phyloP scores from a whole-genome alignment of 2,797 vertebrate genomes.

The Buphagus erythrorhynchus region DNA sequence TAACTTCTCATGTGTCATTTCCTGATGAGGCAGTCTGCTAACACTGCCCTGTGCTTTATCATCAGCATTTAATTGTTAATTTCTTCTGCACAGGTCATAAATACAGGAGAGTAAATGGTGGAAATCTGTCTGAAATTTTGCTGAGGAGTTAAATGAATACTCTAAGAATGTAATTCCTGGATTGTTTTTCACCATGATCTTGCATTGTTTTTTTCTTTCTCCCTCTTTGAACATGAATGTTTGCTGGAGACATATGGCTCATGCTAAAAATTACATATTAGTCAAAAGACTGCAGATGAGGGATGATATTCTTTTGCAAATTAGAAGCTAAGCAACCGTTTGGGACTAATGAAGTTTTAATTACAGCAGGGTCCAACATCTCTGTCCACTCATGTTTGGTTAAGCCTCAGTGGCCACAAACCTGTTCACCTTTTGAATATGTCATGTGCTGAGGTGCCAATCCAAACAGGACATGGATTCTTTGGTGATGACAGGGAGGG shows the following conservation, averaged over 20 bases:
- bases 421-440: background rate
- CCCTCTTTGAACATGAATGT: background rate
- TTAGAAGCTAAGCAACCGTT: background rate
- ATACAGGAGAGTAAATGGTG: background rate
- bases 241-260: background rate
- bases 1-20: background rate
- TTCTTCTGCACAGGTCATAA: background rate
- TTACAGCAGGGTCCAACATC: background rate
- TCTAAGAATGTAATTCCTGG: background rate
- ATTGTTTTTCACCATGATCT: background rate
- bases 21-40: background rate
- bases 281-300: background rate
- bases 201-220: background rate
- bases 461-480: background rate
- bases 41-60: background rate
- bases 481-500: background rate
- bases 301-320: background rate
- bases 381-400: background rate
- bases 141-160: background rate
- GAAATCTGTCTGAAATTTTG: background rate
- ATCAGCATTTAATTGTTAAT: background rate
- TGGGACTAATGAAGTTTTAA: conserved; percentile 19
- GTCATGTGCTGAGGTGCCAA: background rate
- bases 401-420: background rate
- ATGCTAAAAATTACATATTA: background rate